Evolutionary conservation across 1,140 invertebrate genomes (phyloP).

Genomic region (Aphis craccivora): DNA sequence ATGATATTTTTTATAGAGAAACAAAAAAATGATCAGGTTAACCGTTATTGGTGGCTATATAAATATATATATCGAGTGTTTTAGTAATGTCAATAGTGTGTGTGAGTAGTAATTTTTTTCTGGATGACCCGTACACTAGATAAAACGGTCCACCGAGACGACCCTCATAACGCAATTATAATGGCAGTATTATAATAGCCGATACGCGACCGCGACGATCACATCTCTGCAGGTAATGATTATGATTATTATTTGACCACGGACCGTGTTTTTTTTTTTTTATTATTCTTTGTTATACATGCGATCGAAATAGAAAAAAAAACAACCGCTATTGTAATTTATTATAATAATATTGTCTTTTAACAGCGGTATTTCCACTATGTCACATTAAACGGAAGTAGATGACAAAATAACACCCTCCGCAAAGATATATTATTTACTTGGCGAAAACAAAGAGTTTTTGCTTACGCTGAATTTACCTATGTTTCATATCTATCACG

Average conservation of each 20-base stretch:
- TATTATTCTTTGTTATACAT: not conserved
- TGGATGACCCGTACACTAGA: not conserved
- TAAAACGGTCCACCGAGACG: constrained; percentile 25
- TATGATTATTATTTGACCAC: not conserved
- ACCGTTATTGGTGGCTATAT: not conserved
- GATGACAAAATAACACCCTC: not conserved
- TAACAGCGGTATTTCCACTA: not conserved
- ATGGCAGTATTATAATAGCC: not conserved
- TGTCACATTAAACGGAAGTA: not conserved
- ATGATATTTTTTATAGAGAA: not conserved
- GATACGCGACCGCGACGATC: not conserved
- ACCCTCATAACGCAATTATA: constrained; percentile 47
- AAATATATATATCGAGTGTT: not conserved
- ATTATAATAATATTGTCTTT: not conserved
- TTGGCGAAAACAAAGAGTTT: not conserved
- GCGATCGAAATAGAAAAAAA: not conserved
- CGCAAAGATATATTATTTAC: not conserved
- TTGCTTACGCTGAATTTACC: not conserved
- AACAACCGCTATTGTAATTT: not conserved
- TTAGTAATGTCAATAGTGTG: not conserved
- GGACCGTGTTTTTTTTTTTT: not conserved
- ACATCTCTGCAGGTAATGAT: not conserved
- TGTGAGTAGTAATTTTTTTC: not conserved
- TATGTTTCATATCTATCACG: not conserved
- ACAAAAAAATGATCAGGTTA: not conserved